Percentiles rank a stretch among this genome's conserved stretches.
These are phyloP conservation scores for Phyllostomus hastatus DNA, from an alignment of 2,113 vertebrate genomes.

Conservation along the genomic window DNA sequence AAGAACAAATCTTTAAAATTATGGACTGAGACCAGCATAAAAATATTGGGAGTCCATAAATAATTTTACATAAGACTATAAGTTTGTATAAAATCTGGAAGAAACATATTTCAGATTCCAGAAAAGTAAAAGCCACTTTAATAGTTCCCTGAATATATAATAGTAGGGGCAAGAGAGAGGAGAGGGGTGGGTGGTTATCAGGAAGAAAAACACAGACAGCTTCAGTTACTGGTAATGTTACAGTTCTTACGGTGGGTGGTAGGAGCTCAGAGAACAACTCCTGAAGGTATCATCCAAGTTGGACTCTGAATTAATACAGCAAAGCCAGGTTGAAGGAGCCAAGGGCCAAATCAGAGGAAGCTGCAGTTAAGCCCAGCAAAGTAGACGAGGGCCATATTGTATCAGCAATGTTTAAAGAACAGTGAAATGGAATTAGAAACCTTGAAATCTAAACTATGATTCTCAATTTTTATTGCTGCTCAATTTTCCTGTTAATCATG, in stretches of 20 bases:
- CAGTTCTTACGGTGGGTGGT: background rate
- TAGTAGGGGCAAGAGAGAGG: background rate
- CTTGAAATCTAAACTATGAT: conserved; percentile 25
- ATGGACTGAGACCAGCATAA: background rate
- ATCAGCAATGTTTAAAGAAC: conserved; percentile 2
- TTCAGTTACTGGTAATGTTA: background rate
- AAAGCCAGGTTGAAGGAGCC: background rate
- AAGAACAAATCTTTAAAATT: conserved; percentile 28
- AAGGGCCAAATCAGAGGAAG: background rate
- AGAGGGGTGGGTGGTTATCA: background rate
- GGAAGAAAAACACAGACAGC: background rate
- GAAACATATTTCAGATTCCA: background rate
- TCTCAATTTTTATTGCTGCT: background rate
- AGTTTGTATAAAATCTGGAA: background rate
- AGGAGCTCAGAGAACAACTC: conserved; percentile 2
- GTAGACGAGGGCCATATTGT: background rate
- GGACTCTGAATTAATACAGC: conserved; percentile 23
- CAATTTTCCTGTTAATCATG: conserved; percentile 11
- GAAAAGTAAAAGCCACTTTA: background rate
- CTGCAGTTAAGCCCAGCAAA: background rate
- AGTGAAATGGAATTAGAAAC: conserved; percentile 29
- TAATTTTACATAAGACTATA: background rate
- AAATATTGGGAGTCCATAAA: background rate
- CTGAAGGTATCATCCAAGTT: background rate
- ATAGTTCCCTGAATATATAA: background rate